A percentile compares a stretch with the other conserved stretches of the same genome.
Evolutionary conservation across 2,888 invertebrate genomes (phyloP).

Genomic region (Patella caerulea): DNA sequence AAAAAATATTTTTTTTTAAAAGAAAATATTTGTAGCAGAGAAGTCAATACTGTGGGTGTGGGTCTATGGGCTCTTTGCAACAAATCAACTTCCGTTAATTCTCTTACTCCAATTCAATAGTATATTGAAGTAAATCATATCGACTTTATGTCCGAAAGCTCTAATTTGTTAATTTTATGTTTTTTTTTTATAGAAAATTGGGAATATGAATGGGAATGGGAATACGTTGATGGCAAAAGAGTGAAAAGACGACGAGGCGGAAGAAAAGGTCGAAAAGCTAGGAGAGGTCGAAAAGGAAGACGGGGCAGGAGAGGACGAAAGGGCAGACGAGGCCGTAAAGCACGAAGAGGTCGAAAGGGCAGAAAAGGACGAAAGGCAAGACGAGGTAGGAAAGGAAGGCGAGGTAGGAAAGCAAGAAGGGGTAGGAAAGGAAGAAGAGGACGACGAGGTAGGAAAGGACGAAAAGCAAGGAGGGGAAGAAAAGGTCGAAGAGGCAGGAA

Average conservation of each 20-base stretch:
- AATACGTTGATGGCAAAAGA: background rate
- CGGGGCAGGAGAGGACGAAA: background rate
- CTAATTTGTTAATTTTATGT: background rate
- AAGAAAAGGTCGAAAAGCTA: background rate
- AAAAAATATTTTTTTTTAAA: too few species aligned
- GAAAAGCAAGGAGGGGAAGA: too few species aligned
- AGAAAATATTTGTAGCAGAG: background rate
- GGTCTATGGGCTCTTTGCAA: too few species aligned
- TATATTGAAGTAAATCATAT: too few species aligned
- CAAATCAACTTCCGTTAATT: too few species aligned
- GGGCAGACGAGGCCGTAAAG: constrained; percentile 3
- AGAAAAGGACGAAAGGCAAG: background rate
- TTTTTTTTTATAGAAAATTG: background rate
- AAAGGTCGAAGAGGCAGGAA: too few species aligned
- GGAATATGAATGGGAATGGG: constrained; percentile 7
- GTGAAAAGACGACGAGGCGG: constrained; percentile 5
- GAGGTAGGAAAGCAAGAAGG: background rate
- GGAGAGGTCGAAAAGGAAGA: background rate
- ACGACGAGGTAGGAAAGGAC: background rate
- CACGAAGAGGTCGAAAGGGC: constrained; percentile 14
- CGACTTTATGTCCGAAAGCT: too few species aligned
- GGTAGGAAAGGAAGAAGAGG: constrained; percentile 1
- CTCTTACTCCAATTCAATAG: too few species aligned
- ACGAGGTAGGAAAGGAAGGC: background rate
- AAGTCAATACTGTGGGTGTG: background rate